phyloP scores from a whole-genome alignment of 2,113 vertebrate species.

The Coryphaenoides rupestris region DNA sequence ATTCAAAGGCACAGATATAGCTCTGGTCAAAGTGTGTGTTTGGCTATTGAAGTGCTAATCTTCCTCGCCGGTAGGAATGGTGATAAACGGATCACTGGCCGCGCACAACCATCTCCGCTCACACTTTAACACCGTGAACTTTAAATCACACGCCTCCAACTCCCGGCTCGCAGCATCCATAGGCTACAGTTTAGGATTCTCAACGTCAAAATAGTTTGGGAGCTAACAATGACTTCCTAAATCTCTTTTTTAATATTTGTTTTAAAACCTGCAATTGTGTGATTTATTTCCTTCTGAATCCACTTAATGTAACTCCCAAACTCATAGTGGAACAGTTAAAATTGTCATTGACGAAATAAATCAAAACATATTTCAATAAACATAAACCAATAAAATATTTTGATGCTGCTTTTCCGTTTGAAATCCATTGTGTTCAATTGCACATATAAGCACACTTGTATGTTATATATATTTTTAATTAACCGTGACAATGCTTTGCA shows the following conservation, averaged over 20 bases:
- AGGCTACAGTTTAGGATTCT: too few species aligned
- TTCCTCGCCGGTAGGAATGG: background rate
- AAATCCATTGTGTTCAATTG: too few species aligned
- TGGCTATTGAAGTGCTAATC: conserved; percentile 5
- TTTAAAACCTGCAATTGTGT: background rate
- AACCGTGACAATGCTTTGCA: too few species aligned
- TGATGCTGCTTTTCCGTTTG: too few species aligned
- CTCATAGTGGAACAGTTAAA: too few species aligned
- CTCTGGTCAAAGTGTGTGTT: background rate
- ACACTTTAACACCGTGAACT: background rate
- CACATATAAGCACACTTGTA: too few species aligned
- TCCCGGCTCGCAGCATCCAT: background rate
- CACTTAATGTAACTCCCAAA: background rate
- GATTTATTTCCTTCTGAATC: background rate
- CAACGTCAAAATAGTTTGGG: too few species aligned
- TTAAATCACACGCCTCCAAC: conserved; percentile 8
- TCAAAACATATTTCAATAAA: too few species aligned
- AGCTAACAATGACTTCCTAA: background rate
- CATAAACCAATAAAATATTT: too few species aligned
- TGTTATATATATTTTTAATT: too few species aligned
- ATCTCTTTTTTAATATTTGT: background rate
- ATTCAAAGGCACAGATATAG: background rate
- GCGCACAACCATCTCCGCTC: background rate
- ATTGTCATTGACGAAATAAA: too few species aligned
- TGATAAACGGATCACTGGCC: background rate